Percentiles rank a stretch among this genome's conserved stretches.
Evolutionary conservation across 1,140 invertebrate species (phyloP).

Genomic region (Cecropterus lyciades): DNA sequence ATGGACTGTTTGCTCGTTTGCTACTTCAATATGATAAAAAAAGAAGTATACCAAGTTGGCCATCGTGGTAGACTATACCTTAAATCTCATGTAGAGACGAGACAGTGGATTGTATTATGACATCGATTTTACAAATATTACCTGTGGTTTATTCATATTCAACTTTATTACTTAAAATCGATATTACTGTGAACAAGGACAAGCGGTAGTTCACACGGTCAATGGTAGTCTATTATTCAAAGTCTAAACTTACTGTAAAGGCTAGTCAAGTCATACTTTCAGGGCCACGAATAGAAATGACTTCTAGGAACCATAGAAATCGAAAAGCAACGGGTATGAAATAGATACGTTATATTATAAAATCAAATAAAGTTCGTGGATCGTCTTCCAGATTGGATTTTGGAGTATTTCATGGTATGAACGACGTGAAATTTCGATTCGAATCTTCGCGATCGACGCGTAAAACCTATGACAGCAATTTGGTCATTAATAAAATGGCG

Average conservation of each 20-base stretch:
- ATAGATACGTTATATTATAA: not conserved
- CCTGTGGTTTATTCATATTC: not conserved
- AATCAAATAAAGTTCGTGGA: too few species aligned
- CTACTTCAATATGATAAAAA: too few species aligned
- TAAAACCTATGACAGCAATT: not conserved
- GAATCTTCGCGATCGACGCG: too few species aligned
- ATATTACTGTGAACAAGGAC: not conserved
- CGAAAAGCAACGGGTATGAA: not conserved
- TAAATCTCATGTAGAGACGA: too few species aligned
- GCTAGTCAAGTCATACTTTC: not conserved
- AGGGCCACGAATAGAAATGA: not conserved
- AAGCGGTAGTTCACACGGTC: not conserved
- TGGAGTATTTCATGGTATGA: too few species aligned
- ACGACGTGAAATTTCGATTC: too few species aligned
- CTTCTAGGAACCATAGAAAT: not conserved
- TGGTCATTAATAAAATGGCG: slow-evolving; percentile 1
- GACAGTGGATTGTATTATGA: too few species aligned
- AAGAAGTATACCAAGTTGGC: too few species aligned
- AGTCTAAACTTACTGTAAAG: not conserved
- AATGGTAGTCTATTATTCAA: not conserved
- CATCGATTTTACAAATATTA: not conserved
- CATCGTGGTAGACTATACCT: too few species aligned
- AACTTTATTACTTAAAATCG: not conserved
- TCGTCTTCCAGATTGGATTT: too few species aligned
- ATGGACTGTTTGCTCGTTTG: too few species aligned